phyloP scores from a whole-genome alignment of 2,888 invertebrate genomes.

The Tortricodes alternella region DNA sequence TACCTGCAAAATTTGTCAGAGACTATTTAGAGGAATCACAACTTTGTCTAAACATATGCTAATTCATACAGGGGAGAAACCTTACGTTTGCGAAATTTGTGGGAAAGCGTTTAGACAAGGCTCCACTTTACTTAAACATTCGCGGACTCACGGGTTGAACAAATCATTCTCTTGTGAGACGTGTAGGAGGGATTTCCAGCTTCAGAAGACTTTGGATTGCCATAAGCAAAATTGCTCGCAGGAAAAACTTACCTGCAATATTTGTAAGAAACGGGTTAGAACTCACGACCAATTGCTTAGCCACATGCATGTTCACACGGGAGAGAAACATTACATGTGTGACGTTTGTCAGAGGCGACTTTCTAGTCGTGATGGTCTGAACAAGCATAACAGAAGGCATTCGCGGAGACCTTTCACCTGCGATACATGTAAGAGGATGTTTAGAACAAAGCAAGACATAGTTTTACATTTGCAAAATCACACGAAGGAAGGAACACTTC shows the following conservation, averaged over 20 bases:
- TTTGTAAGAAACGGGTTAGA: background rate
- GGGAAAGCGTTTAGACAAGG: background rate
- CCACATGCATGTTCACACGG: background rate
- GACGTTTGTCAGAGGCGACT: too few species aligned
- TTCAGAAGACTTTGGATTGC: background rate
- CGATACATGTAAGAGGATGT: too few species aligned
- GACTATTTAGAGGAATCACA: background rate
- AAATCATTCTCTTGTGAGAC: background rate
- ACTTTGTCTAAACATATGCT: background rate
- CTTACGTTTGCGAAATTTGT: background rate
- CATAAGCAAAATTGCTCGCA: background rate
- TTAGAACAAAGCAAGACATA: too few species aligned
- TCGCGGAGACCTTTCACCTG: too few species aligned
- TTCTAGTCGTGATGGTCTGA: too few species aligned
- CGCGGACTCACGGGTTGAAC: background rate
- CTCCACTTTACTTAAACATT: background rate
- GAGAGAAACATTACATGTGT: background rate
- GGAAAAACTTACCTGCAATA: background rate
- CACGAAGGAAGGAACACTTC: too few species aligned
- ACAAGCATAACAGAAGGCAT: too few species aligned
- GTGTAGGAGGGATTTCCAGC: background rate
- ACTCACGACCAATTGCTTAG: background rate
- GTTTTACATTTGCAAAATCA: too few species aligned
- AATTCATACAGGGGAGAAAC: background rate
- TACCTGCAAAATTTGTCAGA: background rate